Base-by-base conservation (phyloP, 2,113 vertebrate species). In the Falco punctatus region DNA sequence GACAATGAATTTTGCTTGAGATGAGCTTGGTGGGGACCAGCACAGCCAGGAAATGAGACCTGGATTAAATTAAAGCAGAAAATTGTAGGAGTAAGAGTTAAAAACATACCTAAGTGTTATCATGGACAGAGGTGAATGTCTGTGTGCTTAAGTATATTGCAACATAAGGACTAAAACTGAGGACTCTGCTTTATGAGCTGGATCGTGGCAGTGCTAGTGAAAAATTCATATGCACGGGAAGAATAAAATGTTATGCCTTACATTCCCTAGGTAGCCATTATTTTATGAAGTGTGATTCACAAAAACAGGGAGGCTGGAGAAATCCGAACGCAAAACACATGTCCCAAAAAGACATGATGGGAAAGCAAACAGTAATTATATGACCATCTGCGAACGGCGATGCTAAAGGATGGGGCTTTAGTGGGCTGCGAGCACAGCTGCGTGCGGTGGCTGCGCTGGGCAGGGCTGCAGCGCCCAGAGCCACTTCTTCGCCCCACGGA, bases 221-320 rank as follows among this genome's bases (percentile, higher is more conserved):
- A 88, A 57, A 77, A 91, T 55, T n/a, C 38, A 1, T n/a, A 17
- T 57, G 84, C 81, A 77, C 3, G 51, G 91, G 92, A 88, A 73
- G 94, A 52, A 69, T 86, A 18, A 38, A 85, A 48, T 30, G 87
- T 74, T 87, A 15, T 89, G 90, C 66, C 74, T 89, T 2, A 7
- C 0, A 4, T 91, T 93, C 94, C 96, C 94, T n/a, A 51, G 92
- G 92, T 65, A 93, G 92, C 90, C 70, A 69, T 94, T 80, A 80
- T 81, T 95, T 96, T 89, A 95, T 92, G 88, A 90, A 96, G 94
- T 93, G 94, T 86, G 96, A 96, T 93, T 94, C 96, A 92, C 90
- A 72, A 69, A 92, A 88, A 11, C 89, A 42, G 78, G 66, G 81
- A 73, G 88, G 85, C 93, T 83, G 87, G 44, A 96, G 93, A 59